These are phyloP conservation scores for Sternotherus odoratus DNA, from an alignment of 2,797 vertebrate genomes.

Conservation along the genomic window DNA sequence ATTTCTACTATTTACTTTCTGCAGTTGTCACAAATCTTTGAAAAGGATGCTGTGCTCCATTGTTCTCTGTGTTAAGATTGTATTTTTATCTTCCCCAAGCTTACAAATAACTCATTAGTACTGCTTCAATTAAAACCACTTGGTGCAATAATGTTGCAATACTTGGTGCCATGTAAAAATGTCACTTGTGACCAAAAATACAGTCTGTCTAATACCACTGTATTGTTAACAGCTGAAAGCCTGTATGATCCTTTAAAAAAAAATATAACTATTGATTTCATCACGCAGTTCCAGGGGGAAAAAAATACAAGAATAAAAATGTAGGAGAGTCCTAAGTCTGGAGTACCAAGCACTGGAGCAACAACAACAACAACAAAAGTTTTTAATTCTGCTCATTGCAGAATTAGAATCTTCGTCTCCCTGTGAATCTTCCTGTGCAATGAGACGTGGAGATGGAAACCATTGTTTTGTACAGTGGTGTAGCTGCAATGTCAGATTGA, in stretches of 20 bases:
- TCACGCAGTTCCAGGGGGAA: neutral
- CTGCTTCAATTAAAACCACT: neutral
- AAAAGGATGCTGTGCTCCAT: accelerated
- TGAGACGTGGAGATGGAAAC: neutral
- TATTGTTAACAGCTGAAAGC: accelerated
- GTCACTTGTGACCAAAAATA: neutral
- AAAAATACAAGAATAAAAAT: neutral
- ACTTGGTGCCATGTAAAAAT: neutral
- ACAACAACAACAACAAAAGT: neutral
- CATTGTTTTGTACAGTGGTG: neutral
- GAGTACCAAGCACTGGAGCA: neutral
- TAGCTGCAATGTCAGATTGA: neutral
- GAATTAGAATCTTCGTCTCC: neutral
- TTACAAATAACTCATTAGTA: neutral
- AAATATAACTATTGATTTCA: neutral
- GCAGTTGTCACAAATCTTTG: neutral
- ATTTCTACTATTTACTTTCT: neutral
- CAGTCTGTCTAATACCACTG: neutral
- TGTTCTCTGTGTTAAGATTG: neutral
- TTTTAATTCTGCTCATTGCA: neutral
- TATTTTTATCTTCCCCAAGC: neutral
- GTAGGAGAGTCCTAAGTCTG: neutral
- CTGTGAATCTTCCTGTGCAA: neutral
- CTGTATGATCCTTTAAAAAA: neutral
- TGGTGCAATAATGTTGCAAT: neutral